These are phyloP conservation scores for Lepidonotus clava DNA, from an alignment of 2,888 invertebrate species.

Conservation along the genomic window DNA sequence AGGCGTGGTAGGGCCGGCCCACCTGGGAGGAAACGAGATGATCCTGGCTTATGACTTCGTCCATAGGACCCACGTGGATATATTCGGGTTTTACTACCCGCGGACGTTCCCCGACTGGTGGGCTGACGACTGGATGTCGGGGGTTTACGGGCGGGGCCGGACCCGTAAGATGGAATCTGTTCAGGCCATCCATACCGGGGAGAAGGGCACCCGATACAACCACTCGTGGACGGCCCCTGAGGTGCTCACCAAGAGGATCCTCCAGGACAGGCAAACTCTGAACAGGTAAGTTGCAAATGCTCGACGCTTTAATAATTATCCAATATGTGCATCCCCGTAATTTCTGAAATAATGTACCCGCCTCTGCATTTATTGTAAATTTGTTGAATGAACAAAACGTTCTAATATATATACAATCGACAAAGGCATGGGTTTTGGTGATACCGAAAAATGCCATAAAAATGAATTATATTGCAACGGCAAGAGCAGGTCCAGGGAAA, in stretches of 20 bases:
- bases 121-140: constrained; percentile 65
- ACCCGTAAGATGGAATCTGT: constrained; percentile 58
- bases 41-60: constrained; percentile 66
- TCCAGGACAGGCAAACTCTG: constrained; percentile 10
- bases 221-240: constrained; percentile 21
- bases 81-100: constrained; percentile 66
- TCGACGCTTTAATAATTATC: no score
- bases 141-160: constrained; percentile 62
- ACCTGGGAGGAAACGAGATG: constrained; percentile 60
- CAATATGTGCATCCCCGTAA: no score
- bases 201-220: constrained; percentile 53
- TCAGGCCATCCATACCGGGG: constrained; percentile 35
- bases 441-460: no score
- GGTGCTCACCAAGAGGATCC: neutral
- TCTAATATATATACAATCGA: no score
- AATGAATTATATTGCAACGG: no score
- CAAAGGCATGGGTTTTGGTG: no score
- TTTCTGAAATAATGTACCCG: no score
- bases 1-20: constrained; percentile 65
- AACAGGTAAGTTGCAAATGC: neutral
- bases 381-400: no score
- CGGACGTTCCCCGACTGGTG: constrained; percentile 64
- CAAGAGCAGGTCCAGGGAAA: no score
- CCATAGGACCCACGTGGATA: constrained; percentile 62
- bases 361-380: no score